Conservation (phyloP, 2,888 invertebrate genomes). For the Pristionchus exspectatus region DNA sequence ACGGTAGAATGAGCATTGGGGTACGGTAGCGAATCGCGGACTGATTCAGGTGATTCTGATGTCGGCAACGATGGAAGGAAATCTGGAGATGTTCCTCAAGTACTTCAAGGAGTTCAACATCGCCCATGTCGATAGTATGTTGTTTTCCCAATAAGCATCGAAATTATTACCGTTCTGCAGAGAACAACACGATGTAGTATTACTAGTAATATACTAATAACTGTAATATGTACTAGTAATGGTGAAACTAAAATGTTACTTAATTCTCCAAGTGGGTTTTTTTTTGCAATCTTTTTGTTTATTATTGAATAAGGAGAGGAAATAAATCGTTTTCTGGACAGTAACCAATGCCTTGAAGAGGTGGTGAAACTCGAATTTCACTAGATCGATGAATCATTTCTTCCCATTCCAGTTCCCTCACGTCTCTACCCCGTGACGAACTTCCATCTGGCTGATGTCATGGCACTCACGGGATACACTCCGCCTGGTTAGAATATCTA, state of each 20-base stretch:
- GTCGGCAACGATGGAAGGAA: constrained; percentile 90
- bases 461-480: constrained; percentile 72
- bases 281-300: no score
- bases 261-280: no score
- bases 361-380: neutral
- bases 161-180: neutral
- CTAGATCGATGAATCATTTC: neutral
- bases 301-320: no score
- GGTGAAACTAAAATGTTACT: neutral
- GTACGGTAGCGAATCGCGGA: neutral
- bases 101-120: constrained; percentile 87
- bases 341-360: neutral
- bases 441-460: constrained; percentile 71
- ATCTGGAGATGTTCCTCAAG: constrained; percentile 87
- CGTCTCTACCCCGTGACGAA: constrained; percentile 71
- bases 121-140: constrained; percentile 85
- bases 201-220: no score
- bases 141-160: neutral
- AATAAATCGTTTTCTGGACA: neutral
- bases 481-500: constrained; percentile 56
- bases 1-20: neutral
- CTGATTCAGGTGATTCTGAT: constrained; percentile 86
- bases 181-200: no score
- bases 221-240: constrained; percentile 28
- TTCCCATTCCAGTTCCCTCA: constrained; percentile 69